Percentiles rank a stretch among this genome's conserved stretches.
Conservation (phyloP, 2,113 vertebrate species). For the Mohoua ochrocephala region DNA sequence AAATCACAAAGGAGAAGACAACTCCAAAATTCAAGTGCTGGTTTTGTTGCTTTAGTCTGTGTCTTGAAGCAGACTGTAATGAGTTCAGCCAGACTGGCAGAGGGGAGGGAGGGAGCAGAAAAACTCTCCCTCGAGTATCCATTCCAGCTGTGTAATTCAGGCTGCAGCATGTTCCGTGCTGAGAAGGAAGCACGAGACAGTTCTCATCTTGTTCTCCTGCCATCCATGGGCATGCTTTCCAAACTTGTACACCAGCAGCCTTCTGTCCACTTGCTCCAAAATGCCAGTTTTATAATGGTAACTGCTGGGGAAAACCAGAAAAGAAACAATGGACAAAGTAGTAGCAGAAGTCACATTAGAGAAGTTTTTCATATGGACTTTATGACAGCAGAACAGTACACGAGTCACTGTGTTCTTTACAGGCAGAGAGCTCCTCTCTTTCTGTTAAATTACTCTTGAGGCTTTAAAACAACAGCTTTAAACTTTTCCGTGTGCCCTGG, state of each 20-base stretch:
- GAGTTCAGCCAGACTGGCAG: neutral
- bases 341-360: neutral
- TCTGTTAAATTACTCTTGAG: neutral
- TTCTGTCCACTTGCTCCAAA: conserved; percentile 69
- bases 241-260: conserved; percentile 73
- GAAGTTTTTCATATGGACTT: neutral
- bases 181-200: neutral
- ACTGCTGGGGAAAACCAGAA: conserved; percentile 27
- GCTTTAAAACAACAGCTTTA: neutral
- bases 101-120: neutral
- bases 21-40: neutral
- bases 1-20: neutral
- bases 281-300: conserved; percentile 75
- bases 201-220: conserved; percentile 63
- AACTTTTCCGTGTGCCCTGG: neutral
- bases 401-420: neutral
- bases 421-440: neutral
- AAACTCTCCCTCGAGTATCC: neutral
- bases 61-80: neutral
- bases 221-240: conserved; percentile 71
- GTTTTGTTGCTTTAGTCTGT: neutral
- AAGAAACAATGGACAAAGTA: neutral
- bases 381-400: neutral
- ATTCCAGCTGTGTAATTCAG: neutral
- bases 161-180: neutral